A percentile compares a stretch with the other conserved stretches of the same genome.
These are phyloP conservation scores for Zaprionus gabonicus DNA, from an alignment of 1,140 invertebrate genomes.

Conservation along the genomic window DNA sequence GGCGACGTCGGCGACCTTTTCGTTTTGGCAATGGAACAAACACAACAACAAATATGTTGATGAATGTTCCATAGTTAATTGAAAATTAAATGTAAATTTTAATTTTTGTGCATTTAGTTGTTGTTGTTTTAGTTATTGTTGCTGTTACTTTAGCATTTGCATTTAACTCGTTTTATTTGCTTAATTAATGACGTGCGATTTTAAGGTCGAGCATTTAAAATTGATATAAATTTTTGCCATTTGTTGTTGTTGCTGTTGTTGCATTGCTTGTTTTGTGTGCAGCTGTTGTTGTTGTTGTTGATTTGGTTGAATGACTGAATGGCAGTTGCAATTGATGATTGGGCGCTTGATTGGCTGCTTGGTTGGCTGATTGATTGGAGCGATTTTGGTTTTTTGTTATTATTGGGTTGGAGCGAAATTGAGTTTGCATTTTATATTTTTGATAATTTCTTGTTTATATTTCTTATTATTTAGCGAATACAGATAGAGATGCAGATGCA, in stretches of 20 bases:
- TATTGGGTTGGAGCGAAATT: conserved; percentile 51
- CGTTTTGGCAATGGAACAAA: conserved; percentile 73
- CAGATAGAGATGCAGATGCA: conserved; percentile 45
- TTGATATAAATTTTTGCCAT: conserved; percentile 40
- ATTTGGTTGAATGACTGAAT: conserved; percentile 58
- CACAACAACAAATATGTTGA: conserved; percentile 78
- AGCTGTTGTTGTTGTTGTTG: conserved; percentile 28
- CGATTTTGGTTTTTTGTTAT: conserved; percentile 45
- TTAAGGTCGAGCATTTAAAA: conserved; percentile 51
- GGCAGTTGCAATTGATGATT: conserved; percentile 75
- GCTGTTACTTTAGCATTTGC: conserved; percentile 26
- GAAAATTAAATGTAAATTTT: conserved; percentile 51
- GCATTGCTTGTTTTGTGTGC: conserved; percentile 20
- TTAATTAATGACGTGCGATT: conserved; percentile 63
- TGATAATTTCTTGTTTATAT: not conserved
- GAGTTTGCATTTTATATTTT: conserved; percentile 54
- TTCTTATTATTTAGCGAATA: conserved; percentile 36
- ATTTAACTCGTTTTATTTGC: conserved; percentile 46
- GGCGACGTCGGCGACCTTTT: conserved; percentile 67
- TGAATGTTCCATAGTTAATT: conserved; percentile 82
- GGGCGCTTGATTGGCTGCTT: conserved; percentile 68
- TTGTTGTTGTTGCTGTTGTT: conserved; percentile 27
- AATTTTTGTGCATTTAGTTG: conserved; percentile 16
- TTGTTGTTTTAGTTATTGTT: conserved; percentile 7
- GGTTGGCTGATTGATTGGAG: conserved; percentile 64